These are phyloP conservation scores for Vespertilio murinus DNA, from an alignment of 2,797 vertebrate species.

Conservation along the genomic window DNA sequence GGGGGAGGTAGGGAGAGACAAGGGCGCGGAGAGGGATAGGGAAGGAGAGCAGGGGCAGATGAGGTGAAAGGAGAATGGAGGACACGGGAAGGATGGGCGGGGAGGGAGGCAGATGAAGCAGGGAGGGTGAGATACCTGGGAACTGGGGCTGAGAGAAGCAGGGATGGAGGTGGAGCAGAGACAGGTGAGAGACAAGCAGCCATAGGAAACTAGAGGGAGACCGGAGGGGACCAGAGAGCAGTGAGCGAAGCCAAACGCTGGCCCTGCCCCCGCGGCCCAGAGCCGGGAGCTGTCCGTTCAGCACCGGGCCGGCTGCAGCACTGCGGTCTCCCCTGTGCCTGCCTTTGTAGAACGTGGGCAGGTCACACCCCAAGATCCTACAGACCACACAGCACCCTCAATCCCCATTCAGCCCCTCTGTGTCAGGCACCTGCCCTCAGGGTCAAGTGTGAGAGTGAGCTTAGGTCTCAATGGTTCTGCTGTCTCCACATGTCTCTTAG, in stretches of 20 bases:
- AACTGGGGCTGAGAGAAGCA: neutral
- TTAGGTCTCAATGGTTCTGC: neutral
- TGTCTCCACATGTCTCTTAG: neutral
- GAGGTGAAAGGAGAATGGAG: neutral
- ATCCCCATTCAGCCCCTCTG: neutral
- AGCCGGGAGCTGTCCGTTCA: slow-evolving; percentile 77
- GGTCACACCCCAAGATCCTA: neutral
- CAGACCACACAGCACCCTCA: neutral
- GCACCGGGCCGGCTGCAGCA: slow-evolving; percentile 30
- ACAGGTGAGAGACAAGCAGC: neutral
- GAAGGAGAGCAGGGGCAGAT: slow-evolving; percentile 34
- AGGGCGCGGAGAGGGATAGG: neutral
- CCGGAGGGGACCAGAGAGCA: neutral
- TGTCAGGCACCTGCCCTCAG: neutral
- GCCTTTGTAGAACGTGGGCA: neutral
- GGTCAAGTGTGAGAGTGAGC: neutral
- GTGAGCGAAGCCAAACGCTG: neutral
- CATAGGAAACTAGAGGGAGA: neutral
- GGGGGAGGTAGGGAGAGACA: slow-evolving; percentile 26
- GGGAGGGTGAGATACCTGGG: neutral
- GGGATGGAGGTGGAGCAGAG: neutral
- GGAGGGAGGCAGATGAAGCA: neutral
- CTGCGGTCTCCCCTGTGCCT: neutral
- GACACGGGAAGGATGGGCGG: slow-evolving; percentile 45
- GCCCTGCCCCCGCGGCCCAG: neutral